These are phyloP conservation scores for Caenorhabditis macrosperma DNA, from an alignment of 2,888 invertebrate species.

Conservation along the genomic window DNA sequence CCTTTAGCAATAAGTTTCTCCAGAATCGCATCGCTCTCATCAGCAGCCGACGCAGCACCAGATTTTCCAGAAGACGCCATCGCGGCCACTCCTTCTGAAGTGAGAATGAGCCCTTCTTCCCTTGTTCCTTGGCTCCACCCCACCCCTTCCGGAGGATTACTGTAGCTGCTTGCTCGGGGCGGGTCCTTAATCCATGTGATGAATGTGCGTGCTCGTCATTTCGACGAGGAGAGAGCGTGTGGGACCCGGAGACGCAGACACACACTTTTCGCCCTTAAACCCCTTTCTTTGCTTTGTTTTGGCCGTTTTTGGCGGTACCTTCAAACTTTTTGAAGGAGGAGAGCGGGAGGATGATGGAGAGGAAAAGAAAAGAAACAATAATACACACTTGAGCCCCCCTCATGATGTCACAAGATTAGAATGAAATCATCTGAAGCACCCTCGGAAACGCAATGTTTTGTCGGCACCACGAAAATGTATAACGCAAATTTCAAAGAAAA, in stretches of 20 bases:
- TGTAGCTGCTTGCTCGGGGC: slow-evolving; percentile 12
- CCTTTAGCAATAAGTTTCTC: slow-evolving; percentile 62
- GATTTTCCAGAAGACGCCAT: slow-evolving; percentile 13
- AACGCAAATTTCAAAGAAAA: slow-evolving; percentile 3
- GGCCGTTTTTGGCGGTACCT: neutral
- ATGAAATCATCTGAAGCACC: slow-evolving; percentile 1
- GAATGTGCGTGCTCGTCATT: too few relatives aligned
- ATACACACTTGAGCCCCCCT: slow-evolving; percentile 40
- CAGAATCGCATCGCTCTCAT: slow-evolving; percentile 27
- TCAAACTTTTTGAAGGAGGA: neutral
- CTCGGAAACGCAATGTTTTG: slow-evolving; percentile 8
- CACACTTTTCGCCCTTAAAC: slow-evolving; percentile 2
- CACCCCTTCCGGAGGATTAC: slow-evolving; percentile 31
- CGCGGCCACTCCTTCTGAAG: neutral
- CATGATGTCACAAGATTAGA: slow-evolving; percentile 5
- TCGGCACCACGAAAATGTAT: too few relatives aligned
- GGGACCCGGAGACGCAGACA: slow-evolving; percentile 24
- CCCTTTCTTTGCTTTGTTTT: neutral
- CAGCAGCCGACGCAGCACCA: neutral
- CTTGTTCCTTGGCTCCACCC: neutral
- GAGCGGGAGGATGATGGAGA: too few relatives aligned
- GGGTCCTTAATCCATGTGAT: slow-evolving; percentile 20
- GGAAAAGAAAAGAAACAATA: slow-evolving; percentile 21
- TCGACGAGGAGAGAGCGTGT: slow-evolving; percentile 12
- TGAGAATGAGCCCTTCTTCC: slow-evolving; percentile 7